phyloP scores from a whole-genome alignment of 2,113 vertebrate genomes.

The Catharus fuscescens region DNA sequence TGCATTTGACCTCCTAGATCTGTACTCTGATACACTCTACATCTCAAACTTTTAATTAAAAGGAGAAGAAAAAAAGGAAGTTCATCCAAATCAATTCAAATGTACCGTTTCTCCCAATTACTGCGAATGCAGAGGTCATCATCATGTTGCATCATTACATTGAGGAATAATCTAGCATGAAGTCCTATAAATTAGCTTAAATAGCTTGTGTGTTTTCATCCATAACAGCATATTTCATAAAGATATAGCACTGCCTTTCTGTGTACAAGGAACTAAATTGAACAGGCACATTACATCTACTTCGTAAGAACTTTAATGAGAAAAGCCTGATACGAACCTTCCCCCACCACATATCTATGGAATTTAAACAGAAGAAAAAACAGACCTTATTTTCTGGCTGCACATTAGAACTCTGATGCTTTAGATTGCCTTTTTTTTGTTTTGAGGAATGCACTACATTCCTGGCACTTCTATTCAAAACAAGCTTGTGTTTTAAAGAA shows the following conservation, averaged over 20 bases:
- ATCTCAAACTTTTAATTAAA: constrained; percentile 64
- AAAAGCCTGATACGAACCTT: neutral
- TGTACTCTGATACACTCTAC: neutral
- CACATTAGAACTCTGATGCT: neutral
- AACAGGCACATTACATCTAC: neutral
- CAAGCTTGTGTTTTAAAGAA: neutral
- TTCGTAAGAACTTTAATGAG: constrained; percentile 20
- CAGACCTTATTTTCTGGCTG: neutral
- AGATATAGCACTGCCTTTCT: constrained; percentile 20
- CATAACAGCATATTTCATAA: constrained; percentile 47
- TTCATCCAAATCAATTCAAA: constrained; percentile 58
- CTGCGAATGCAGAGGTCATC: constrained; percentile 40
- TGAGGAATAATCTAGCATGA: constrained; percentile 62
- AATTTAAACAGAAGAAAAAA: constrained; percentile 2
- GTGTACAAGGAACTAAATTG: constrained; percentile 15
- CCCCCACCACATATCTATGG: neutral
- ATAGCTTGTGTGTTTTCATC: constrained; percentile 56
- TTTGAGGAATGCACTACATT: neutral
- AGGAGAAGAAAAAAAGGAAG: neutral
- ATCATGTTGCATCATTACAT: constrained; percentile 50
- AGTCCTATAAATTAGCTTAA: constrained; percentile 61
- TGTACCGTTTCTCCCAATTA: constrained; percentile 53
- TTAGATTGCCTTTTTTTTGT: neutral
- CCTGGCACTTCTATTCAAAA: neutral
- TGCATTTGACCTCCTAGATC: neutral